A percentile compares a stretch with the other conserved stretches of the same genome.
Conservation (phyloP, 2,797 vertebrate genomes). For the Sciurus vulgaris region DNA sequence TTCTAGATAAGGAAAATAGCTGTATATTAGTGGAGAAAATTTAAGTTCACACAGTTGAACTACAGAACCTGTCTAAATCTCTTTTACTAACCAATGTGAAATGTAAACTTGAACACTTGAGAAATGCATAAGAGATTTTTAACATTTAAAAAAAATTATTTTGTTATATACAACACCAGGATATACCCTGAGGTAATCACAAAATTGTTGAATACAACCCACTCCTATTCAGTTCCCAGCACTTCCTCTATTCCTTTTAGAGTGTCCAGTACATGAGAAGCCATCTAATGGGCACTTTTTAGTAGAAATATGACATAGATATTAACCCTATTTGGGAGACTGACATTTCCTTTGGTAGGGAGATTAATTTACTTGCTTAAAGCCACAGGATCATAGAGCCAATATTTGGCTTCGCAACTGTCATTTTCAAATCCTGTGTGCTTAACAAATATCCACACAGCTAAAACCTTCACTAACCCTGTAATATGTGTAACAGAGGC, state of each 20-base stretch:
- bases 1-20: not conserved
- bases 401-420: not conserved
- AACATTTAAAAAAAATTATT: not conserved
- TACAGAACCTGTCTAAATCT: not conserved
- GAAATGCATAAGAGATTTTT: not conserved
- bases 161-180: too few species aligned
- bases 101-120: not conserved
- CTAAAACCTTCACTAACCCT: not conserved
- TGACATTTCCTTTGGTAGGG: not conserved
- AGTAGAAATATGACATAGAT: not conserved
- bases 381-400: not conserved
- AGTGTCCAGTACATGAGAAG: not conserved
- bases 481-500: not conserved
- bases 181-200: too few species aligned
- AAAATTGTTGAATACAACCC: too few species aligned
- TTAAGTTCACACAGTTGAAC: not conserved
- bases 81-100: not conserved
- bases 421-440: not conserved
- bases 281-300: not conserved
- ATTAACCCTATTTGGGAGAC: not conserved
- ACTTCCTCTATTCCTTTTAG: not conserved
- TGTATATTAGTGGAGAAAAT: not conserved
- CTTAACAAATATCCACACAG: not conserved
- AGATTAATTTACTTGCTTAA: not conserved
- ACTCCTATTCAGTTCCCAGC: too few species aligned